Evolutionary conservation across 2,888 invertebrate species (phyloP).

Genomic region (Nycteola revayana): DNA sequence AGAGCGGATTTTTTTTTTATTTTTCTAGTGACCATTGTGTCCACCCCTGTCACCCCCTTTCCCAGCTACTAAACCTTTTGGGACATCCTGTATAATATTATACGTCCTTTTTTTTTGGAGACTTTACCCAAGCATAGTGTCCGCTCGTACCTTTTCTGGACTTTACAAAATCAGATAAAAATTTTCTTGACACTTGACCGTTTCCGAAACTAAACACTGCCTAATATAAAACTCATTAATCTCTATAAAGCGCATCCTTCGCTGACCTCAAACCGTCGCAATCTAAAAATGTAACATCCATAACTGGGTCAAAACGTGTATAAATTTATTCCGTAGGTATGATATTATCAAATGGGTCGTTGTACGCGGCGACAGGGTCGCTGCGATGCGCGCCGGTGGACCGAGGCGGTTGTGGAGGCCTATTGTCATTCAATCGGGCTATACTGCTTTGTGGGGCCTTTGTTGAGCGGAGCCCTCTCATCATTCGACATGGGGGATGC

Average conservation of each 20-base stretch:
- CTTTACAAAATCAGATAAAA: no score
- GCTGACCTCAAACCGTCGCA: constrained; percentile 53
- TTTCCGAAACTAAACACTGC: no score
- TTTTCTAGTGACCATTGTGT: no score
- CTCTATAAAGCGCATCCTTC: constrained; percentile 27
- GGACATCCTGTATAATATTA: no score
- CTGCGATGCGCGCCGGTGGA: constrained; percentile 52
- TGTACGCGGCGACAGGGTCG: constrained; percentile 42
- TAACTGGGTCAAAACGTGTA: constrained; percentile 58
- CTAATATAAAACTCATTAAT: no score
- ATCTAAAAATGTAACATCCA: constrained; percentile 48
- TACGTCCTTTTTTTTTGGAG: no score
- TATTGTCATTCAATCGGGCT: constrained; percentile 73
- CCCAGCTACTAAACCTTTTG: no score
- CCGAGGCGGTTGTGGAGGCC: constrained; percentile 58
- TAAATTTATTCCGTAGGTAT: constrained; percentile 49
- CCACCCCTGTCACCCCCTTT: no score
- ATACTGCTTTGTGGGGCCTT: constrained; percentile 52
- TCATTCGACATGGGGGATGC: constrained; percentile 56
- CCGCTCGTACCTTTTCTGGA: no score
- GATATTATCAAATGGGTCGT: constrained; percentile 28
- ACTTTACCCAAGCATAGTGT: no score
- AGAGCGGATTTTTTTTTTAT: no score
- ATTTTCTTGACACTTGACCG: no score
- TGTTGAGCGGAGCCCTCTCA: constrained; percentile 48